Evolutionary conservation across 1,140 invertebrate genomes (phyloP).

Genomic region (Atopsyche davidsoni): DNA sequence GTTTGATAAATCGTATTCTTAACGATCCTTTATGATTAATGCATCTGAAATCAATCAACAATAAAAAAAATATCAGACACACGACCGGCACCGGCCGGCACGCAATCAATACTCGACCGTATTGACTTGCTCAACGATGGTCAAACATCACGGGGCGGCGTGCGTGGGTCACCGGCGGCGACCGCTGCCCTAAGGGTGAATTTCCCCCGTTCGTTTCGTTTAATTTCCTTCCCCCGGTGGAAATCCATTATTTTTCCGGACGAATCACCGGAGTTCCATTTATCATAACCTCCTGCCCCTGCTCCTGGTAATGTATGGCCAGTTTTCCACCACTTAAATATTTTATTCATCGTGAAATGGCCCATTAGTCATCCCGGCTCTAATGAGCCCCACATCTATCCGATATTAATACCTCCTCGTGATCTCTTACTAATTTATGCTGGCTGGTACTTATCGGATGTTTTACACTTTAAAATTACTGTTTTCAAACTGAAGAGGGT

Average conservation of each 20-base stretch:
- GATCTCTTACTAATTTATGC: conserved; percentile 11
- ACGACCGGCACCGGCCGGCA: neutral
- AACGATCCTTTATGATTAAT: too few species aligned
- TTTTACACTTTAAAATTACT: neutral
- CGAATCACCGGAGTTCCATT: conserved; percentile 28
- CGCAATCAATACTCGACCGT: neutral
- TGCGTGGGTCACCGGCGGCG: conserved; percentile 9
- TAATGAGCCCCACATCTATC: conserved; percentile 25
- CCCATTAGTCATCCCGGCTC: conserved; percentile 26
- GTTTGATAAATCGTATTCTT: too few species aligned
- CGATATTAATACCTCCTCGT: conserved; percentile 17
- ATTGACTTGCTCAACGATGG: too few species aligned
- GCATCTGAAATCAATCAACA: too few species aligned
- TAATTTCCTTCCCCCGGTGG: conserved; percentile 11
- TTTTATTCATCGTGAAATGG: conserved; percentile 30
- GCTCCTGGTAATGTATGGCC: conserved; percentile 23
- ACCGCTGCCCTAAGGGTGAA: conserved; percentile 9
- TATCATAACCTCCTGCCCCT: conserved; percentile 23
- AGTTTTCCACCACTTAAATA: conserved; percentile 32
- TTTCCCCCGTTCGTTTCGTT: conserved; percentile 18
- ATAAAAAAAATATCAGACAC: too few species aligned
- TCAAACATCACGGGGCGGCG: conserved; percentile 11
- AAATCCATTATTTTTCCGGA: conserved; percentile 31
- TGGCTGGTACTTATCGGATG: conserved; percentile 2
- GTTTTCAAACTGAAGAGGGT: too few species aligned